Evolutionary conservation across 2,888 invertebrate species (phyloP).

Genomic region (Sturmia bella): DNA sequence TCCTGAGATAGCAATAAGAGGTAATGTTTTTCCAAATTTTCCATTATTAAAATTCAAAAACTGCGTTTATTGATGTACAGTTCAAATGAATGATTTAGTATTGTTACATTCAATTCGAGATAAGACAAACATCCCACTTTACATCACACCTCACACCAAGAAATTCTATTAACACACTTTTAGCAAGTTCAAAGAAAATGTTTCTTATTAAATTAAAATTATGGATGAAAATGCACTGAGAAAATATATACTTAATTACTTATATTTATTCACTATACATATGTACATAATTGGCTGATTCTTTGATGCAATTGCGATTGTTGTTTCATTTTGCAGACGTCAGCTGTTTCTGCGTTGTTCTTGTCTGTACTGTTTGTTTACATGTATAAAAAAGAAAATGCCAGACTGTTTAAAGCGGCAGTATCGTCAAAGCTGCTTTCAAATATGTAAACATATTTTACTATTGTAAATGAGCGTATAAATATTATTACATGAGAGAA

Average conservation of each 20-base stretch:
- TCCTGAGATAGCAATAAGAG: slow-evolving; percentile 71
- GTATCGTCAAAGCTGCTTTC: no score
- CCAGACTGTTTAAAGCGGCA: slow-evolving; percentile 17
- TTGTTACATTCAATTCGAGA: slow-evolving; percentile 13
- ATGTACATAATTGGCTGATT: neutral
- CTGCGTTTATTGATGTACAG: neutral
- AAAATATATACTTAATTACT: neutral
- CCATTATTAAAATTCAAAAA: slow-evolving; percentile 21
- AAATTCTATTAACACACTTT: slow-evolving; percentile 2
- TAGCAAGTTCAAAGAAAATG: no score
- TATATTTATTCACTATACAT: slow-evolving; percentile 1
- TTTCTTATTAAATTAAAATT: slow-evolving; percentile 25
- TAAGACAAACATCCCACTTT: slow-evolving; percentile 44
- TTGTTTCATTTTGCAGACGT: slow-evolving; percentile 42
- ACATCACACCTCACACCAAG: slow-evolving; percentile 37
- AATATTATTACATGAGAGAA: no score
- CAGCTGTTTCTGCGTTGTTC: slow-evolving; percentile 40
- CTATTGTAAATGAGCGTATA: no score
- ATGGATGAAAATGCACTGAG: neutral
- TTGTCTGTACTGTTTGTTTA: slow-evolving; percentile 24
- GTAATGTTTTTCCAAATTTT: slow-evolving; percentile 70
- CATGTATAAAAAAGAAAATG: neutral
- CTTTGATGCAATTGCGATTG: slow-evolving; percentile 25
- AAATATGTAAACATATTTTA: no score
- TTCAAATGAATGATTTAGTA: slow-evolving; percentile 23